These are phyloP conservation scores for Meriones psammophilus DNA, from an alignment of 2,797 vertebrate genomes.

Conservation along the genomic window DNA sequence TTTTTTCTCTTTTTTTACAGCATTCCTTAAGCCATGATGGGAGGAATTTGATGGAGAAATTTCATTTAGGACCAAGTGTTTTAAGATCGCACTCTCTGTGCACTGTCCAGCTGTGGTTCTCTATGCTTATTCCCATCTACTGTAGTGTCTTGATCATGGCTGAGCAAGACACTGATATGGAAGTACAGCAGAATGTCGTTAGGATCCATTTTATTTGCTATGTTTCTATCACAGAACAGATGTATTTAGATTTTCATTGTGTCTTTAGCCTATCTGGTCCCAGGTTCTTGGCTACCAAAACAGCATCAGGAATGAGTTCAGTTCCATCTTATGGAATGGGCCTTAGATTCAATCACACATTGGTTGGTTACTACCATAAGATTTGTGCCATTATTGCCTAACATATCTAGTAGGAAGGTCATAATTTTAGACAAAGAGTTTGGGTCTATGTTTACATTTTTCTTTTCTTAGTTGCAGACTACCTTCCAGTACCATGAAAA, in stretches of 20 bases:
- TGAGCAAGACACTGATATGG: background rate
- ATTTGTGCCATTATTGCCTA: background rate
- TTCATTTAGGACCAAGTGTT: background rate
- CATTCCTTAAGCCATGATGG: background rate
- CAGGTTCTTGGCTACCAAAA: background rate
- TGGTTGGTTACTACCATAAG: background rate
- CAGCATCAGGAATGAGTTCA: background rate
- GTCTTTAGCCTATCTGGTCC: background rate
- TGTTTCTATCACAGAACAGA: background rate
- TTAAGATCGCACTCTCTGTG: background rate
- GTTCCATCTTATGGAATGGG: too few species aligned
- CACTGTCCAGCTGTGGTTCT: background rate
- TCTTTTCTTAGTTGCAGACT: background rate
- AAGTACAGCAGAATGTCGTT: too few species aligned
- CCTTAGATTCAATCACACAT: background rate
- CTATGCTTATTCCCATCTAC: background rate
- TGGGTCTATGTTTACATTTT: background rate
- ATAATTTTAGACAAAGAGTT: background rate
- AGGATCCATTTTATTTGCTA: background rate
- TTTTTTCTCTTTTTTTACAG: background rate
- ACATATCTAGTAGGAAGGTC: background rate
- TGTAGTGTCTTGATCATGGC: background rate
- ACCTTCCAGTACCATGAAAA: background rate
- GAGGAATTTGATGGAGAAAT: background rate
- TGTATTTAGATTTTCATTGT: background rate